Percentiles rank a stretch among this genome's conserved stretches.
phyloP scores from a whole-genome alignment of 1,140 invertebrate species.

The Heliconius congener region DNA sequence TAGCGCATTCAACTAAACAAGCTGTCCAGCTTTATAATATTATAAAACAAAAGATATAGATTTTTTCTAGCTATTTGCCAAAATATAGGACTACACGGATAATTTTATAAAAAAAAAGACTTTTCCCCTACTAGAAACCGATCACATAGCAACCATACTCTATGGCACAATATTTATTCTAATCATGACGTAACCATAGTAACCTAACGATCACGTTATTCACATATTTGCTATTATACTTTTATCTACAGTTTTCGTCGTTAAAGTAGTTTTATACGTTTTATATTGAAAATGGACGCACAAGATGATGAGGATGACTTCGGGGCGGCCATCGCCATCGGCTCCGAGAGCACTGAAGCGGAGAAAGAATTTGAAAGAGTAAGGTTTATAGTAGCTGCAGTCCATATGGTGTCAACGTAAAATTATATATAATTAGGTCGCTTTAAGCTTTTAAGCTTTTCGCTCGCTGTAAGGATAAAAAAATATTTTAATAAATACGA shows the following conservation, averaged over 20 bases:
- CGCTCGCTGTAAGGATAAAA: background rate
- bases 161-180: background rate
- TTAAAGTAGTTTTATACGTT: background rate
- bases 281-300: slow-evolving; percentile 11
- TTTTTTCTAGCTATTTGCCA: too few species aligned
- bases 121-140: too few species aligned
- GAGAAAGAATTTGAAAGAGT: slow-evolving; percentile 71
- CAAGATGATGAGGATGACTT: slow-evolving; percentile 62
- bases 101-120: too few species aligned
- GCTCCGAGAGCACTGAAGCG: slow-evolving; percentile 67
- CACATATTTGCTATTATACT: slow-evolving; percentile 45
- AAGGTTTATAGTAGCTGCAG: background rate
- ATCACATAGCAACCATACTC: background rate
- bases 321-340: slow-evolving; percentile 54
- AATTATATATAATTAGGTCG: too few species aligned
- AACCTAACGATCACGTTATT: slow-evolving; percentile 45
- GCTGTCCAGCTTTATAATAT: too few species aligned
- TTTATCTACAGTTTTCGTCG: background rate
- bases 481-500: too few species aligned
- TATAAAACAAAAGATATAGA: too few species aligned
- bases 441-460: background rate
- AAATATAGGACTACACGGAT: too few species aligned
- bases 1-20: too few species aligned
- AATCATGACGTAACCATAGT: slow-evolving; percentile 40
- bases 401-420: too few species aligned